Evolutionary conservation across 2,888 invertebrate species (phyloP), one percentile per base, ranked within the genome.

Genomic region (Pasiphila rectangulata): DNA sequence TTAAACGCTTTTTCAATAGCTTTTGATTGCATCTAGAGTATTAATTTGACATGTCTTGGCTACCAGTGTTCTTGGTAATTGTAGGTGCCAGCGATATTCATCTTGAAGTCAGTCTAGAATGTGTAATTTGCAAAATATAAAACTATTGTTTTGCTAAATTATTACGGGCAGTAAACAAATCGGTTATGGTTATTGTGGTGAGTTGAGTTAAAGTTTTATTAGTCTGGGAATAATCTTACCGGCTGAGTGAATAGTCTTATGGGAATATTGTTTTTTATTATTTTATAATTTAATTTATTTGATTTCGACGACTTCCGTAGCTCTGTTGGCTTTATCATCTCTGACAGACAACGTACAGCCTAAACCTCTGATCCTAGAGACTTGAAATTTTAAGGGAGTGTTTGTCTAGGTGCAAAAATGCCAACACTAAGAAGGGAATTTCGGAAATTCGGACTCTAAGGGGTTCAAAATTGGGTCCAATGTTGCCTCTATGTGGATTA

Each of bases 1-100:
- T 67, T 81, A 83, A 84, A 83, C 70, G 78, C 72, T 78, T 79
- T 75, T 78, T 79, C 82, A 79, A 83, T 80, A 77, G 76, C 76
- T 69, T 61, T 66, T 75, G 79, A 81, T 79, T 76, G 70, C 65
- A 75, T 79, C 79, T 66, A 56, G 57, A 61, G 70, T 75, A 84
- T 79, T 82, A 81, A 84, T 86, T 83, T 82, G 78, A 79, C 75
- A 69, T 69, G 68, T 69, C 61, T 64, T 63, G 54, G 78, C 77
- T 80, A 71, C 79, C 42, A 67, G 76, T 69, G 63, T 51, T 51
- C 46, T 56, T 57, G 59, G 68, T 83, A 83, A 85, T 83, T 83
- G 72, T 63, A 66, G 70, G 64, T 62, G 54, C 4, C 5, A 9
- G 32, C n/a, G 19, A 24, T 20, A 24, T 45, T 24, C 39, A 34